A percentile compares a stretch with the other conserved stretches of the same genome.
phyloP scores from a whole-genome alignment of 2,888 invertebrate genomes.

The Tiliacea aurago region DNA sequence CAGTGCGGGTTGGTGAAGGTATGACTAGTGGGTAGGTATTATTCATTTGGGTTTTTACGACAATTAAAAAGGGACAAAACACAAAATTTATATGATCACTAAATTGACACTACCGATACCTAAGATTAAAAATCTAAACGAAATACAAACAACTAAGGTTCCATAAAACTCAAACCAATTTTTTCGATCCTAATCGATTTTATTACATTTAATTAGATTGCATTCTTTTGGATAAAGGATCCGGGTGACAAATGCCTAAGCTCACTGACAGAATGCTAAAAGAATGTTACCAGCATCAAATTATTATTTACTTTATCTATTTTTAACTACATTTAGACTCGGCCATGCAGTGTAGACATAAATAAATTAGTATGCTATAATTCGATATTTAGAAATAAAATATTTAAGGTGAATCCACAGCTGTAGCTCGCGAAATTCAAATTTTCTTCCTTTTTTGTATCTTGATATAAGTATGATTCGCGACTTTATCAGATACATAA shows the following conservation, averaged over 20 bases:
- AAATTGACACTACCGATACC: not conserved
- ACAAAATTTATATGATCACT: constrained; percentile 6
- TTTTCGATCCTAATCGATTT: constrained; percentile 31
- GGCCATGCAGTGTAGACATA: constrained; percentile 26
- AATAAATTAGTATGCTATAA: constrained; percentile 40
- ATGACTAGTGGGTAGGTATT: not conserved
- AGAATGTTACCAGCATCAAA: constrained; percentile 19
- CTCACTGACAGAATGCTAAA: constrained; percentile 15
- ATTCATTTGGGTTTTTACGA: constrained; percentile 31
- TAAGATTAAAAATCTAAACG: not conserved
- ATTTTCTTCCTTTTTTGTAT: no score
- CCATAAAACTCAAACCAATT: constrained; percentile 17
- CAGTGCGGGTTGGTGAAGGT: no score
- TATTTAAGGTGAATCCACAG: no score
- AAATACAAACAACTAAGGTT: constrained; percentile 22
- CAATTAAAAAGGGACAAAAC: constrained; percentile 20
- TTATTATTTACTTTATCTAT: constrained; percentile 13
- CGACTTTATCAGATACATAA: no score
- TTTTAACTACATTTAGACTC: constrained; percentile 12
- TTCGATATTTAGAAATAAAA: constrained; percentile 23
- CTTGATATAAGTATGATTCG: no score
- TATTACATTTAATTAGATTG: constrained; percentile 41
- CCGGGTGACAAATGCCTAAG: constrained; percentile 37
- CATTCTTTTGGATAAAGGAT: constrained; percentile 40
- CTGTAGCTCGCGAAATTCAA: no score